Evolutionary conservation across 1,140 invertebrate genomes (phyloP).

Genomic region (Anadara kagoshimensis): DNA sequence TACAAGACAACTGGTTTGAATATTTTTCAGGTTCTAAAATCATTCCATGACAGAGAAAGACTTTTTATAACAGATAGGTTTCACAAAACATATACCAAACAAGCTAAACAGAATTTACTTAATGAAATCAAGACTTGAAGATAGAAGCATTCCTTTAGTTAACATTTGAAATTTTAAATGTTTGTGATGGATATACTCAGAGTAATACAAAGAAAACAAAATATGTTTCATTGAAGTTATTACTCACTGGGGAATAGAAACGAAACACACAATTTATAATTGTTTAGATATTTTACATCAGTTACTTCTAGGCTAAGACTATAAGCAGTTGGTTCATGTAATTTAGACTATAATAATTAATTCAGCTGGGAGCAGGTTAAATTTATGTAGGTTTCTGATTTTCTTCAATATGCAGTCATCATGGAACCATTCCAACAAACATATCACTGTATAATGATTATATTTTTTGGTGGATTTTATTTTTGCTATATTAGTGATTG

Average conservation of each 20-base stretch:
- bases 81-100: slow-evolving; percentile 18
- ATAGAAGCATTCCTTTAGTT: neutral
- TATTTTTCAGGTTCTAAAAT: slow-evolving; percentile 27
- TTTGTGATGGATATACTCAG: neutral
- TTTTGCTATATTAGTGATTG: too few species aligned
- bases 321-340: too few species aligned
- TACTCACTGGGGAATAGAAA: neutral
- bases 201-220: neutral
- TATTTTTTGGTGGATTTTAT: too few species aligned
- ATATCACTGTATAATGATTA: neutral
- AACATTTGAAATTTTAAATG: neutral
- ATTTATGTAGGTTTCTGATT: too few species aligned
- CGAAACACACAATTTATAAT: too few species aligned
- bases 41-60: slow-evolving; percentile 11
- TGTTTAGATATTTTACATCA: too few species aligned
- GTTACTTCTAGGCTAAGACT: too few species aligned
- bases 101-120: slow-evolving; percentile 32
- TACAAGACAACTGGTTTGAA: neutral
- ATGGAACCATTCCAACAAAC: neutral
- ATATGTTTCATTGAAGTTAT: neutral
- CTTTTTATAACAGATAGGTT: slow-evolving; percentile 25
- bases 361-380: too few species aligned
- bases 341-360: too few species aligned
- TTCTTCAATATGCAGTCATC: too few species aligned
- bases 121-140: slow-evolving; percentile 17